Evolutionary conservation across 2,888 invertebrate genomes (phyloP), one percentile per base, ranked within the genome.

Genomic region (Syrphus vitripennis): DNA sequence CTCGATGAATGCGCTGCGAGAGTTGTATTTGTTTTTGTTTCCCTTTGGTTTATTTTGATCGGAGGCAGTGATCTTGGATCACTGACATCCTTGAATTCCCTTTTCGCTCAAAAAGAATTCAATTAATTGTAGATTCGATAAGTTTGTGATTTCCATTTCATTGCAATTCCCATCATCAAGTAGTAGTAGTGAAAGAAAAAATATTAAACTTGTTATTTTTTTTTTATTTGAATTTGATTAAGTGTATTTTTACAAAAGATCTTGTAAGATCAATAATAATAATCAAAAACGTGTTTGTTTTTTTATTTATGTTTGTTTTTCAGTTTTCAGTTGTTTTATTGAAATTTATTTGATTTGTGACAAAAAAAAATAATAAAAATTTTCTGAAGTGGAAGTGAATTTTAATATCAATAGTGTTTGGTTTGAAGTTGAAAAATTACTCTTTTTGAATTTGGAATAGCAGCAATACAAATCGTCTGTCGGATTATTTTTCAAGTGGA

Each of bases 51-150:
- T 86, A 77, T 77, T 76, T 81, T 42, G 34, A 86, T 81, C 53
- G 76, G 63, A 76, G 81, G 67, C 81, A 80, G 84, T 86, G 84
- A 86, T 86, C 84, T 86, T 86, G 77, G 84, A 86, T 86, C 81
- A 77, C 81, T 76, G 76, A 77, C 84, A 84, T 84, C 81, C 80
- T 80, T 81, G 80, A 65, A 70, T 48, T 67, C 50, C 50, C 50
- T 34, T n/a, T n/a, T 67, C 50, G 14, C 65, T 19, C 4, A 6
- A 42, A 63, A 50, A 61, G 37, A 26, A 61, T 61, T 37, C 50
- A 48, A 12, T 37, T 50, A 24, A 34, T 61, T 57, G 61, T 21
- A 14, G 31, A 65, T 40, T 48, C 63, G 63, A 75, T 65, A 26
- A 24, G 67, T 50, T 31, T 48, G 67, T 67, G 50, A 50, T 50